These are phyloP conservation scores for Scaptomyza montana DNA, from an alignment of 1,140 invertebrate genomes.

Conservation along the genomic window DNA sequence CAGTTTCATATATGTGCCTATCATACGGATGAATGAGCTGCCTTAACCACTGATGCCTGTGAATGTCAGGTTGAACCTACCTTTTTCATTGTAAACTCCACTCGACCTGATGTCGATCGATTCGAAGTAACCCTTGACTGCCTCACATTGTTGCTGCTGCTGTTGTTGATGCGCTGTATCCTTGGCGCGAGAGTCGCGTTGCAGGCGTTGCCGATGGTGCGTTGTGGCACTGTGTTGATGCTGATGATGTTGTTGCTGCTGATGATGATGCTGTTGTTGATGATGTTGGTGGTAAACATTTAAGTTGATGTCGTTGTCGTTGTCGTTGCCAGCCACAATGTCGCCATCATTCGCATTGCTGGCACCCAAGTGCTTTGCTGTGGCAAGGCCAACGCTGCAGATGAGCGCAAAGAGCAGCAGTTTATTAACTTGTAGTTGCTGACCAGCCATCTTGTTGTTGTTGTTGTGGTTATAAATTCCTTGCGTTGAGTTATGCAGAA, in stretches of 20 bases:
- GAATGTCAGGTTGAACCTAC: slow-evolving; percentile 36
- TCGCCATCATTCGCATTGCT: slow-evolving; percentile 17
- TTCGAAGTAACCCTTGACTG: slow-evolving; percentile 73
- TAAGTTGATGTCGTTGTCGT: slow-evolving; percentile 13
- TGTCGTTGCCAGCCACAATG: slow-evolving; percentile 18
- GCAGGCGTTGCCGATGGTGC: slow-evolving; percentile 72
- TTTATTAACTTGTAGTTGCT: slow-evolving; percentile 19
- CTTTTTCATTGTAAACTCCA: slow-evolving; percentile 75
- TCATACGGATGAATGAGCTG: slow-evolving; percentile 8
- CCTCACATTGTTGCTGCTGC: slow-evolving; percentile 66
- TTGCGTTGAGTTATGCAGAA: slow-evolving; percentile 22
- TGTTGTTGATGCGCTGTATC: slow-evolving; percentile 49
- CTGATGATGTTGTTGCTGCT: slow-evolving; percentile 53
- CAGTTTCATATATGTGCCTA: no score
- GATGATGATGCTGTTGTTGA: slow-evolving; percentile 5
- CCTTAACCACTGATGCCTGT: not conserved
- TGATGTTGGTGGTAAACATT: slow-evolving; percentile 35
- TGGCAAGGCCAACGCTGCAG: slow-evolving; percentile 45
- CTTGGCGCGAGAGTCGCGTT: slow-evolving; percentile 76
- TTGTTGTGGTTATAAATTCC: slow-evolving; percentile 32
- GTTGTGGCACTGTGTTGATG: slow-evolving; percentile 67
- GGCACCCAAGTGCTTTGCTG: slow-evolving; percentile 59
- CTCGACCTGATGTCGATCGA: slow-evolving; percentile 77
- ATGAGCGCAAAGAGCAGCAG: slow-evolving; percentile 53
- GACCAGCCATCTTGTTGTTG: slow-evolving; percentile 17